These are phyloP conservation scores for Lumbricus terrestris DNA, from an alignment of 2,888 invertebrate species.

Conservation along the genomic window DNA sequence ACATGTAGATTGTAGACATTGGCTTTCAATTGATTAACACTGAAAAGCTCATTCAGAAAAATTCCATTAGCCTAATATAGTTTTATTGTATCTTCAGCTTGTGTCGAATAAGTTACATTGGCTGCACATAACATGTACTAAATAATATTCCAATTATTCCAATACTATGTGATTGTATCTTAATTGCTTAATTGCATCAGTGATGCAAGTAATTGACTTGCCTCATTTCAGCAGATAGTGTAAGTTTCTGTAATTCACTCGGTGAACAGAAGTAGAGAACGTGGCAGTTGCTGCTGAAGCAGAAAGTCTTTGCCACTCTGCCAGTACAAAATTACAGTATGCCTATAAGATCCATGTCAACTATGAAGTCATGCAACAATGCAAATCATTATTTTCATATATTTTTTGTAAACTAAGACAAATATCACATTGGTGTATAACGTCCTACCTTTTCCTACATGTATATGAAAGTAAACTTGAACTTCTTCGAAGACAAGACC, in stretches of 20 bases:
- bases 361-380: background rate
- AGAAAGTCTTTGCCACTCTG: conserved; percentile 94
- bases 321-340: conserved; percentile 8
- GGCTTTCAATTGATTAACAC: no score
- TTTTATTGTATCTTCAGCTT: background rate
- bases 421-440: background rate
- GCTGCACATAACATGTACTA: background rate
- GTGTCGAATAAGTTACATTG: background rate
- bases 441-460: background rate
- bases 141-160: background rate
- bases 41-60: no score
- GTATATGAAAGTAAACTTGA: background rate
- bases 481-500: background rate
- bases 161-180: background rate
- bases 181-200: background rate
- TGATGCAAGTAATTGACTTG: conserved; percentile 20
- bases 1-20: no score
- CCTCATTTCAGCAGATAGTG: conserved; percentile 66
- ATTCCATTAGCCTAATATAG: background rate
- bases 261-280: conserved; percentile 94
- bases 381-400: background rate
- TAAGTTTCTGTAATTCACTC: conserved; percentile 89
- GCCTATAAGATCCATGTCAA: background rate
- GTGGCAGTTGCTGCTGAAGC: conserved; percentile 95
- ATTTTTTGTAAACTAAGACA: no score